Percentiles rank a stretch among this genome's conserved stretches.
These are phyloP conservation scores for Phrynocephalus vlangalii DNA, from an alignment of 2,797 vertebrate genomes.

Conservation along the genomic window DNA sequence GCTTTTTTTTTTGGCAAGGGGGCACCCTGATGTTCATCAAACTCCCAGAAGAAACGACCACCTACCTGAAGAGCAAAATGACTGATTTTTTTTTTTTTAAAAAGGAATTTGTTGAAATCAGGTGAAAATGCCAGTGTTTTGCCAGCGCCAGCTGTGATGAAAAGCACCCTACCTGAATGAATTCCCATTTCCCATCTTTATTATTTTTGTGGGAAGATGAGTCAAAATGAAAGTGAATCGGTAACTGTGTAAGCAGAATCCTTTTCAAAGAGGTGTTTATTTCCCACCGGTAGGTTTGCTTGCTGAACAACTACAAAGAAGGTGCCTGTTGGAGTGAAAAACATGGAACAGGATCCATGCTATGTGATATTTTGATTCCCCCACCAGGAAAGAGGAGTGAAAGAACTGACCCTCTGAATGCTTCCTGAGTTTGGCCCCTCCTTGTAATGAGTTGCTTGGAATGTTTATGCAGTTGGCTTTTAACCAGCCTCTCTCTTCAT, in stretches of 20 bases:
- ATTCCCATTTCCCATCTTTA: slow-evolving; percentile 38
- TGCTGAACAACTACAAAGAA: slow-evolving; percentile 60
- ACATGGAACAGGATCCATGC: slow-evolving; percentile 51
- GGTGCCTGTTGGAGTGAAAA: slow-evolving; percentile 60
- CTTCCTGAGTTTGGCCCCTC: slow-evolving; percentile 35
- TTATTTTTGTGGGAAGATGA: slow-evolving; percentile 63
- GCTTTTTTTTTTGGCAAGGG: slow-evolving; percentile 39
- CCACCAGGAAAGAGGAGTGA: slow-evolving; percentile 33
- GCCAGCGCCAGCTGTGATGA: slow-evolving; percentile 30
- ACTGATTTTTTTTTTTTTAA: neutral
- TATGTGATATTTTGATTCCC: slow-evolving; percentile 61
- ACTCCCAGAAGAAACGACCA: slow-evolving; percentile 49
- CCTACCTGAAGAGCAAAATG: slow-evolving; percentile 39
- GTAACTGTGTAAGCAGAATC: slow-evolving; percentile 60
- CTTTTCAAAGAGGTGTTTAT: slow-evolving; percentile 52
- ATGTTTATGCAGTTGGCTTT: slow-evolving; percentile 74
- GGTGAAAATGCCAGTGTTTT: slow-evolving; percentile 28
- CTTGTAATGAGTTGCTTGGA: slow-evolving; percentile 72
- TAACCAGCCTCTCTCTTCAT: slow-evolving; percentile 68
- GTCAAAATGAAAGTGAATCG: slow-evolving; percentile 65
- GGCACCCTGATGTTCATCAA: slow-evolving; percentile 22
- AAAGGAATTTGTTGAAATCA: slow-evolving; percentile 50
- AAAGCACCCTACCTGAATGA: slow-evolving; percentile 52
- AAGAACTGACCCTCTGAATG: slow-evolving; percentile 46
- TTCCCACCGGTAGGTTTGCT: slow-evolving; percentile 52